Percentiles rank a stretch among this genome's conserved stretches.
Evolutionary conservation across 2,888 invertebrate species (phyloP).

Genomic region (Ochropleura leucogaster): DNA sequence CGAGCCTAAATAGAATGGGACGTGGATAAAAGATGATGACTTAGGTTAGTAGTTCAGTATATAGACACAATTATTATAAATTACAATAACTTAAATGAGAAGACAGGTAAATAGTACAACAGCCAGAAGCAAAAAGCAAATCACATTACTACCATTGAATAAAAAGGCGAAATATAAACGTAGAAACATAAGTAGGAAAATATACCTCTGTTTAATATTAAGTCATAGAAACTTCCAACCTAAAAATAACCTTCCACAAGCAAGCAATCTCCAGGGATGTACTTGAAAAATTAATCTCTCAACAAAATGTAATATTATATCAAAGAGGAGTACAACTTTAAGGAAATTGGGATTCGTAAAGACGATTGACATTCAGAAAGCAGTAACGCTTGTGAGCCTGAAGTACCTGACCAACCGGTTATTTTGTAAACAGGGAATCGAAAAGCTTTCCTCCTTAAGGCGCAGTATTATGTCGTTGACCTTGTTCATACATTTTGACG

Average conservation of each 20-base stretch:
- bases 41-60: too few relatives aligned
- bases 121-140: too few relatives aligned
- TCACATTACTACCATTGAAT: neutral
- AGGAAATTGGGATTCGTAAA: constrained; percentile 18
- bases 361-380: constrained; percentile 36
- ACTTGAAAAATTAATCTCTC: neutral
- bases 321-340: neutral
- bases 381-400: neutral
- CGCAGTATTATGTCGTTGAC: too few relatives aligned
- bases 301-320: neutral
- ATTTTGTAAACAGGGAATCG: constrained; percentile 37
- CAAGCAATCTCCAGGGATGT: neutral
- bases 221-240: neutral
- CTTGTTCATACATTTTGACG: too few relatives aligned
- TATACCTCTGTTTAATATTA: neutral
- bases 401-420: constrained; percentile 40
- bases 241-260: neutral
- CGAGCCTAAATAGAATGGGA: too few relatives aligned
- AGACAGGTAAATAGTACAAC: too few relatives aligned
- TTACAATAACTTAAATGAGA: too few relatives aligned
- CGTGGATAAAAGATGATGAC: too few relatives aligned
- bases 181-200: neutral
- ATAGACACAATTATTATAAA: too few relatives aligned
- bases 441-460: constrained; percentile 15
- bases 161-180: neutral